Evolutionary conservation across 2,888 invertebrate species (phyloP), one percentile per base, ranked within the genome.

Genomic region (Alsophila aescularia): DNA sequence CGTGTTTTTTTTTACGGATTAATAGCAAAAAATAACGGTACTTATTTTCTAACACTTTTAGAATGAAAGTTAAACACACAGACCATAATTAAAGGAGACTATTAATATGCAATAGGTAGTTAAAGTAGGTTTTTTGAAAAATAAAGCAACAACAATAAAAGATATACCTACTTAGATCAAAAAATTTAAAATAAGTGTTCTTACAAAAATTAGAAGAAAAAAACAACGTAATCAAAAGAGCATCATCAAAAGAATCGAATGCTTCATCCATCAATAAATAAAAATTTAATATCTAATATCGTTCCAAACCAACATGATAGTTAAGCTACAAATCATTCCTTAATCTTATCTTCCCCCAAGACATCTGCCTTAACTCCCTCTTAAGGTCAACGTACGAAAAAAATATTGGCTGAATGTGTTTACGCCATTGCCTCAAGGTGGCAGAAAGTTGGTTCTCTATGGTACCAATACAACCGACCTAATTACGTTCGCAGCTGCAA

Each of bases 401-500:
- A 63, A 56, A 58, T 27, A 40, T 45, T 59, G 37, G 50, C 55
- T 48, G 57, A 57, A 56, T 52, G 15, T 43, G 12, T 35, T 14
- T 34, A 34, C 39, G 24, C 40, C 14, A 15, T 31, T 13, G 39
- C 36, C 24, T 42, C 42, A 47, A 53, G 47, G 52, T 47, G 47
- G 41, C 52, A 31, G 32, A 42, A 24, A 42, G 36, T n/a, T 10
- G 10, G 13, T 53, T 35, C 44, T 52, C 52, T 52, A 52, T 39
- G 41, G 37, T 43, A 32, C 32, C 35, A 16, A 15, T 43, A 49
- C 43, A 50, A 50, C 57, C 60, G 64, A 60, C 62, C 64, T 54
- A 65, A 60, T 64, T 64, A 62, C 49, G 24, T 16, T 8, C 44
- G 43, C 65, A 62, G 65, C 62, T 60, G 60, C 52, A 31, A 27